Base-by-base conservation (phyloP, 1,140 invertebrate species). In the Scaptomyza montana region DNA sequence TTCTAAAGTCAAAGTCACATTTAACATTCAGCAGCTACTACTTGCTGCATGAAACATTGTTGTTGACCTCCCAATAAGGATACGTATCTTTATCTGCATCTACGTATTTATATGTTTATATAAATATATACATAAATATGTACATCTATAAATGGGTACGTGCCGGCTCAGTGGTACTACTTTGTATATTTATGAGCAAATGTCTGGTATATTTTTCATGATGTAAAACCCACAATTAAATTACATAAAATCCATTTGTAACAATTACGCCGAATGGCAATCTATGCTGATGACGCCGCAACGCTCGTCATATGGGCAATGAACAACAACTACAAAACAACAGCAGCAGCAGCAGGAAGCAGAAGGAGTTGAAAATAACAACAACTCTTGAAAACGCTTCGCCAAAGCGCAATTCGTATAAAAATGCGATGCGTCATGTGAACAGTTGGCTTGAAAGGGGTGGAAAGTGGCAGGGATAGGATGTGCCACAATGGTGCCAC, bases 161-260 rank as follows among this genome's bases (percentile, higher is more conserved):
- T 53, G 21, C 21, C 46, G 30, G 36, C 21, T 16, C 60, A 51
- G 59, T 67, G 51, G 65, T 50, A 46, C 21, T 16, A 25, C 21
- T 25, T 3, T 25, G 21, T 25, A 41, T 80, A 80, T 80, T 80
- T 80, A 80, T 74, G 78, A 53, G 77, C 62, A 47, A 66, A 61
- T 86, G 74, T 66, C 64, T 57, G 79, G 84, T 84, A 79, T 89
- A 89, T 89, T 89, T 89, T 89, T 89, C 84, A 84, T 84, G 66
- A 71, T 74, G 74, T 89, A 80, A 89, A 89, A 89, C 84, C 84
- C 67, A 74, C 87, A 89, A 89, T 89, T 89, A 89, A 89, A 89
- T 89, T 89, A 89, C 84, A 76, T 84, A 64, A 84, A 89, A 89
- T 89, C 81, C 84, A 89, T 89, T 89, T 89, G 72, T 89, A 89